phyloP scores from a whole-genome alignment of 2,888 invertebrate genomes.

The Panzeria rudis region DNA sequence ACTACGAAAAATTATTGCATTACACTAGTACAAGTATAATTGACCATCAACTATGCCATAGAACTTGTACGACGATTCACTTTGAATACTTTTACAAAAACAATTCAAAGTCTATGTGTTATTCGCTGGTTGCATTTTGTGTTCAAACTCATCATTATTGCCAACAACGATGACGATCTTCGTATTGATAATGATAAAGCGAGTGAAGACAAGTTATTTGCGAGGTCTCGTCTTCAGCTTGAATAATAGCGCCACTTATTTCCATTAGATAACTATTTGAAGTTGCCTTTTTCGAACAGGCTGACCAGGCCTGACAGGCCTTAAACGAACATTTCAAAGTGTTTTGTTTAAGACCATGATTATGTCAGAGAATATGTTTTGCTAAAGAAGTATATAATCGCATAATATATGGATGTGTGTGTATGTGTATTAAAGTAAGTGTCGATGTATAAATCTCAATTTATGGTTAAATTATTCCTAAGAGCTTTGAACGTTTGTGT shows the following conservation, averaged over 20 bases:
- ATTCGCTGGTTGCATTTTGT: slow-evolving; percentile 5
- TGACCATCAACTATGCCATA: slow-evolving; percentile 74
- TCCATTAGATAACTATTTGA: slow-evolving; percentile 27
- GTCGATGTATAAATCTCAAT: slow-evolving; percentile 56
- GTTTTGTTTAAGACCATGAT: slow-evolving; percentile 22
- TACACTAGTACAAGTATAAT: slow-evolving; percentile 22
- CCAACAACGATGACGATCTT: slow-evolving; percentile 36
- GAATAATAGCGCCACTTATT: slow-evolving; percentile 70
- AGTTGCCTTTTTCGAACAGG: slow-evolving; percentile 22
- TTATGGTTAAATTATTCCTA: slow-evolving; percentile 66
- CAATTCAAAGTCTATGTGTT: slow-evolving; percentile 34
- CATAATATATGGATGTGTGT: no score
- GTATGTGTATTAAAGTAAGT: slow-evolving; percentile 29
- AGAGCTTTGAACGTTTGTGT: slow-evolving; percentile 56
- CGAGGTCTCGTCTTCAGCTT: slow-evolving; percentile 68
- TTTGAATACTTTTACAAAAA: slow-evolving; percentile 20
- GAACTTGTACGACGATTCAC: slow-evolving; percentile 64
- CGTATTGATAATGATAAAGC: slow-evolving; percentile 15
- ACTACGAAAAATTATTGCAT: slow-evolving; percentile 16
- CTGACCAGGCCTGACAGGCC: slow-evolving; percentile 27
- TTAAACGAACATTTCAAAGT: slow-evolving; percentile 21
- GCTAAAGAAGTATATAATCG: not conserved
- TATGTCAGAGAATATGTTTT: slow-evolving; percentile 31
- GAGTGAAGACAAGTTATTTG: slow-evolving; percentile 47
- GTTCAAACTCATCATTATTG: slow-evolving; percentile 41